These are phyloP conservation scores for Cynopterus brachyotis DNA, from an alignment of 2,113 vertebrate genomes.

Conservation along the genomic window DNA sequence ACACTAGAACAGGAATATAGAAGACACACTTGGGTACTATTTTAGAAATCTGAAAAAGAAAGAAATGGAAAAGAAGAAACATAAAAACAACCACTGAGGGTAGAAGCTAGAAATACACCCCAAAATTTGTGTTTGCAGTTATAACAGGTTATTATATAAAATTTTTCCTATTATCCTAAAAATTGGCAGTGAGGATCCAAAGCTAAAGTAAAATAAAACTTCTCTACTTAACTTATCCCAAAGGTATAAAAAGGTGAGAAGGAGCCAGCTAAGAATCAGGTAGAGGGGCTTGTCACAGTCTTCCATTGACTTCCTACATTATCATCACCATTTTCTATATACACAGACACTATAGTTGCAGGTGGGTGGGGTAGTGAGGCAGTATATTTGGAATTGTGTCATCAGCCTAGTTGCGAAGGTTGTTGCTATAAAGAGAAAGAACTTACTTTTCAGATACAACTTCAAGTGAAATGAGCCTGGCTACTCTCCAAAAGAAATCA, in stretches of 20 bases:
- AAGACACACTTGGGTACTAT: neutral
- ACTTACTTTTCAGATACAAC: neutral
- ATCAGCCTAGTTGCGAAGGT: neutral
- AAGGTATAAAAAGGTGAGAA: neutral
- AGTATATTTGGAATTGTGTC: neutral
- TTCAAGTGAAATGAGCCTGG: neutral
- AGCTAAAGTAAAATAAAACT: neutral
- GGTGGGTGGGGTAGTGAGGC: fast-evolving
- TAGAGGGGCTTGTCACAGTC: too few species aligned
- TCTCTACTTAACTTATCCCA: neutral
- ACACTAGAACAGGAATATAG: neutral
- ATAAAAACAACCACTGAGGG: fast-evolving
- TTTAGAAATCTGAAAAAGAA: neutral
- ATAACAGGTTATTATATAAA: neutral
- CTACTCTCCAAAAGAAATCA: neutral
- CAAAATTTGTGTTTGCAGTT: neutral
- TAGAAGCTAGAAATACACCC: neutral
- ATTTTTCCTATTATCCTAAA: neutral
- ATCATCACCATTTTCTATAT: too few species aligned
- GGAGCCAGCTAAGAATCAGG: neutral
- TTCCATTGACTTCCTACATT: neutral
- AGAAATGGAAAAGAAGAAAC: neutral
- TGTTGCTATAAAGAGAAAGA: neutral
- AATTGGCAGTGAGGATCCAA: neutral
- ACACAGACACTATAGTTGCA: too few species aligned